phyloP scores from a whole-genome alignment of 2,888 invertebrate species.

The Rotaria sp. region DNA sequence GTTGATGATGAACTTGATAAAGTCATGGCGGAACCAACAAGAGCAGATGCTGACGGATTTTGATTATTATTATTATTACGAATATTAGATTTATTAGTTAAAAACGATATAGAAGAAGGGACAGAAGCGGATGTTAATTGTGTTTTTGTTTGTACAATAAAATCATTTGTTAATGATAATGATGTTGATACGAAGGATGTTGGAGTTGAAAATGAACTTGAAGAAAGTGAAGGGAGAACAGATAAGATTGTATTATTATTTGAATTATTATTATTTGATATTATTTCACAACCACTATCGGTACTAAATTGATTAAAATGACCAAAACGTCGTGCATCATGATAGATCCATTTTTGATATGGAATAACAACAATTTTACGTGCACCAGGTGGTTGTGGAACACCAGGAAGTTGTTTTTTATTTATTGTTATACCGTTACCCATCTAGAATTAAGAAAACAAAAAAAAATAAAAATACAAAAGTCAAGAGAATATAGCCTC shows the following conservation, averaged over 20 bases:
- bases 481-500: not conserved
- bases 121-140: not conserved
- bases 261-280: not conserved
- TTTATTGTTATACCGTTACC: slow-evolving; percentile 14
- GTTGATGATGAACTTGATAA: not conserved
- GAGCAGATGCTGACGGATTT: not conserved
- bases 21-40: not conserved
- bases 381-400: not conserved
- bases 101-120: not conserved
- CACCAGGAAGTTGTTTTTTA: slow-evolving; percentile 22
- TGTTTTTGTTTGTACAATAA: not conserved
- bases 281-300: not conserved
- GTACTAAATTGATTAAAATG: slow-evolving; percentile 32
- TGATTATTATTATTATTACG: not conserved
- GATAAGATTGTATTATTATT: not conserved
- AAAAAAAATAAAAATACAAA: not conserved
- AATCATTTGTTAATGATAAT: not conserved
- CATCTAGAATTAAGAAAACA: not conserved
- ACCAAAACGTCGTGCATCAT: not conserved
- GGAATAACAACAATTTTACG: slow-evolving; percentile 27
- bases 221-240: not conserved
- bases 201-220: slow-evolving; percentile 26
- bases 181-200: not conserved
- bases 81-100: not conserved
- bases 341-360: slow-evolving; percentile 27